phyloP scores from a whole-genome alignment of 2,113 vertebrate species.

The Psammodynastes pulverulentus region DNA sequence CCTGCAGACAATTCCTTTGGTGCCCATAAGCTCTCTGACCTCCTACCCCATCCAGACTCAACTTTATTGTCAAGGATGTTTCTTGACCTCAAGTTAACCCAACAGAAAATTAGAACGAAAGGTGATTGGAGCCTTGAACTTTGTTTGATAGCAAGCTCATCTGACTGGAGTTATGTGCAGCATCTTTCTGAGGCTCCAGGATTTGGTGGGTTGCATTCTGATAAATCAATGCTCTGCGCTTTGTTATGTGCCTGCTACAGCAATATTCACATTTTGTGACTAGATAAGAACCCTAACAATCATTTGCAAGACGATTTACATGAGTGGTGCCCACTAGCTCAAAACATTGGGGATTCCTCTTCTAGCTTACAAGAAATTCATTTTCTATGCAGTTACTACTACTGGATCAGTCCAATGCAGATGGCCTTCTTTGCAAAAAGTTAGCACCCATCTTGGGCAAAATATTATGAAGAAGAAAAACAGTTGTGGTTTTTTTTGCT shows the following conservation, averaged over 20 bases:
- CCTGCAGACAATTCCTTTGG: background rate
- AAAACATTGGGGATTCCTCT: background rate
- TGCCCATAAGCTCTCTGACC: background rate
- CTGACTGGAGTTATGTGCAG: background rate
- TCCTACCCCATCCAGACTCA: background rate
- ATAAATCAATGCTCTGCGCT: background rate
- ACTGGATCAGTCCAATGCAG: background rate
- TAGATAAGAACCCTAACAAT: background rate
- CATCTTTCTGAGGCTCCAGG: background rate
- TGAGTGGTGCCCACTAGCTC: background rate
- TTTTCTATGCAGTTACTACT: background rate
- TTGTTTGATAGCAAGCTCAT: background rate
- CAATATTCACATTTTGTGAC: background rate
- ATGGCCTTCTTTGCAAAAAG: background rate
- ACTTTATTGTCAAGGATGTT: background rate
- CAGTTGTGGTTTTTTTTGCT: background rate
- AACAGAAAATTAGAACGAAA: background rate
- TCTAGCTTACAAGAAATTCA: background rate
- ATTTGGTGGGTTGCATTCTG: background rate
- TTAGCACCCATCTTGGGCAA: background rate
- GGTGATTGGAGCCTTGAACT: background rate
- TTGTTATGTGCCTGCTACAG: background rate
- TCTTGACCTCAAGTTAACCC: background rate
- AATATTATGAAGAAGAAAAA: background rate
- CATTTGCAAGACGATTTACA: background rate